phyloP scores from a whole-genome alignment of 2,113 vertebrate species.

The Lepisosteus oculatus region DNA sequence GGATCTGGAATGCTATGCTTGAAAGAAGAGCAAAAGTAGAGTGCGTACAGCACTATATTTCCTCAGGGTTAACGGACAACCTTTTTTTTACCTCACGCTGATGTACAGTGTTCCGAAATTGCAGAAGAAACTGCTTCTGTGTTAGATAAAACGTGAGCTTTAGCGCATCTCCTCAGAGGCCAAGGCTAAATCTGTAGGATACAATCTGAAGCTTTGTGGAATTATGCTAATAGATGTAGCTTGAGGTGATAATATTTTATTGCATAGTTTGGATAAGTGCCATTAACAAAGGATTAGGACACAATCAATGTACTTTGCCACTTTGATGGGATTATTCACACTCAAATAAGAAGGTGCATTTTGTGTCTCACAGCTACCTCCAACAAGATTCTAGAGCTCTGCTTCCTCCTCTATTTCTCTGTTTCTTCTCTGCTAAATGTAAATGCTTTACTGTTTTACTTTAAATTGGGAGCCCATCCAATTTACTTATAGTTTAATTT shows the following conservation, averaged over 20 bases:
- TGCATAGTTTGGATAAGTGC: conserved; percentile 50
- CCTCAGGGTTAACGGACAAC: conserved; percentile 1
- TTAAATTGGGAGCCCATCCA: too few species aligned
- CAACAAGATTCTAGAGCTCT: too few species aligned
- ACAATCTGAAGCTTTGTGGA: conserved; percentile 50
- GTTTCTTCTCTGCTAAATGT: too few species aligned
- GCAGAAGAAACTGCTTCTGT: conserved; percentile 31
- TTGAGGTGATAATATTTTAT: conserved; percentile 50
- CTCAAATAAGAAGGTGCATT: background rate
- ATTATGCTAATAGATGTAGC: conserved; percentile 60
- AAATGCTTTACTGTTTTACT: too few species aligned
- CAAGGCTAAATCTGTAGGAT: conserved; percentile 44
- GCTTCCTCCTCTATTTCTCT: too few species aligned
- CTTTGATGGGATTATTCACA: conserved; percentile 37
- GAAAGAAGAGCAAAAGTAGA: background rate
- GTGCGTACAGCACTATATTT: too few species aligned
- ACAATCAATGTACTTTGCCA: conserved; percentile 33
- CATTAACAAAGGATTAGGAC: conserved; percentile 38
- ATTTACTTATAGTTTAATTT: too few species aligned
- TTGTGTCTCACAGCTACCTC: too few species aligned
- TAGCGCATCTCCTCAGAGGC: conserved; percentile 44
- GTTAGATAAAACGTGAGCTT: conserved; percentile 32
- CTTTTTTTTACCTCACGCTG: background rate
- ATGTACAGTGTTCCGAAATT: background rate
- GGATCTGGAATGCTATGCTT: conserved; percentile 19